phyloP scores from a whole-genome alignment of 2,113 vertebrate species.

The Ailuropoda melanoleuca region DNA sequence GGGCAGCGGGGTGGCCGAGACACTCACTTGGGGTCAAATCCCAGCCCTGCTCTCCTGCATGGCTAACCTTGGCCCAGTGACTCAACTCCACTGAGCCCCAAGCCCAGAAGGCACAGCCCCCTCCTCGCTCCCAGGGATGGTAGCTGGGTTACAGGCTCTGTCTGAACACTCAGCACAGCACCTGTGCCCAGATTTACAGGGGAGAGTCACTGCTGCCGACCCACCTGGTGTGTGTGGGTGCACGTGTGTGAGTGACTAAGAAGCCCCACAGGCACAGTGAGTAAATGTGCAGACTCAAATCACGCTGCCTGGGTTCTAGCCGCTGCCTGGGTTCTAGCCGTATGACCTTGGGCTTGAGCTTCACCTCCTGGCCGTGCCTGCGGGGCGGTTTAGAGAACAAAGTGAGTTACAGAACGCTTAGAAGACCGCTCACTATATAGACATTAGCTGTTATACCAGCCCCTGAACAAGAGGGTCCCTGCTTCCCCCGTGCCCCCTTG shows the following conservation, averaged over 20 bases:
- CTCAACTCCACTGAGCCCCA: not conserved
- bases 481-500: not conserved
- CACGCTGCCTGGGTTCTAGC: not conserved
- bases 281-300: not conserved
- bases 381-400: too few relatives aligned
- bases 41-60: not conserved
- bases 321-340: not conserved
- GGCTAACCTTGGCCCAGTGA: not conserved
- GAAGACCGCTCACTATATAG: accelerated
- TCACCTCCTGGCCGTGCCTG: not conserved
- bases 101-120: not conserved
- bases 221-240: too few relatives aligned
- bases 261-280: too few relatives aligned
- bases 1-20: not conserved
- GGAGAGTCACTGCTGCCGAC: not conserved
- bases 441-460: not conserved
- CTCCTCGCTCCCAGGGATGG: not conserved
- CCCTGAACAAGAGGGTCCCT: not conserved
- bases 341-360: not conserved
- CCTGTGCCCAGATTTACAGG: too few relatives aligned
- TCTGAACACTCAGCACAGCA: not conserved
- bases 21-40: not conserved
- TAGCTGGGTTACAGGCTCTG: not conserved
- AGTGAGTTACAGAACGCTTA: not conserved
- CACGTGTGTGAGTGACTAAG: not conserved